A percentile compares a stretch with the other conserved stretches of the same genome.
Conservation (phyloP, 1,140 invertebrate genomes). For the Bombus balteatus region DNA sequence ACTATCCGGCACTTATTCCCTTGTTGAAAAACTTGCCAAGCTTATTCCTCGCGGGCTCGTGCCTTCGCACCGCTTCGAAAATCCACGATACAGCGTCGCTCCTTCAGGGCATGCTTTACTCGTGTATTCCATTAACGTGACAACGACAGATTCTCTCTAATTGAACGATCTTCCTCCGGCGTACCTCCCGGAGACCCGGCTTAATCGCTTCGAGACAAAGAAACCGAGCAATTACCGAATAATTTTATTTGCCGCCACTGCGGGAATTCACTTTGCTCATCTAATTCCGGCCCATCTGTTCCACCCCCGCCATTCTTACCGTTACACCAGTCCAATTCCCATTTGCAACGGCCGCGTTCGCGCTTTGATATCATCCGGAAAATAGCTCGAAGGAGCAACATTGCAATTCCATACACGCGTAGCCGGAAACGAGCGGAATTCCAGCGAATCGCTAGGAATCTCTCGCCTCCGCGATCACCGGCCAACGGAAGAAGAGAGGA, state of each 20-base stretch:
- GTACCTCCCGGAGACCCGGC: not conserved
- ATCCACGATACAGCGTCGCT: not conserved
- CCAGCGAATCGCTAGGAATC: slow-evolving; percentile 23
- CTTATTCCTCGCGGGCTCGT: not conserved
- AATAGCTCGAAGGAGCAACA: slow-evolving; percentile 17
- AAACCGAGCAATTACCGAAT: slow-evolving; percentile 39
- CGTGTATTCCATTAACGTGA: not conserved
- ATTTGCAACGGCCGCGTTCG: not conserved
- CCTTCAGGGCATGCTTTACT: not conserved
- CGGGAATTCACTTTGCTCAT: slow-evolving; percentile 46
- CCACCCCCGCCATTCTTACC: not conserved
- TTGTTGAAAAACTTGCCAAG: not conserved
- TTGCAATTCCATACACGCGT: slow-evolving; percentile 3
- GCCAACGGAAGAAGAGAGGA: not conserved
- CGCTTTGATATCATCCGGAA: slow-evolving; percentile 1
- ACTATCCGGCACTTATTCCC: not conserved
- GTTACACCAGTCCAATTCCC: slow-evolving; percentile 1
- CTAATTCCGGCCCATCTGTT: slow-evolving; percentile 37
- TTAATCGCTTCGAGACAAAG: slow-evolving; percentile 10
- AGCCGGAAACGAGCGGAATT: slow-evolving; percentile 28
- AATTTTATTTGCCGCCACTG: slow-evolving; percentile 25
- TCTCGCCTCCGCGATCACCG: not conserved
- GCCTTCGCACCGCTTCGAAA: not conserved
- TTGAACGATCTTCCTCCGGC: not conserved
- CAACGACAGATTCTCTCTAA: not conserved